Percentiles rank a stretch among this genome's conserved stretches.
These are phyloP conservation scores for Cephalopterus ornatus DNA, from an alignment of 2,113 vertebrate species.

Conservation along the genomic window DNA sequence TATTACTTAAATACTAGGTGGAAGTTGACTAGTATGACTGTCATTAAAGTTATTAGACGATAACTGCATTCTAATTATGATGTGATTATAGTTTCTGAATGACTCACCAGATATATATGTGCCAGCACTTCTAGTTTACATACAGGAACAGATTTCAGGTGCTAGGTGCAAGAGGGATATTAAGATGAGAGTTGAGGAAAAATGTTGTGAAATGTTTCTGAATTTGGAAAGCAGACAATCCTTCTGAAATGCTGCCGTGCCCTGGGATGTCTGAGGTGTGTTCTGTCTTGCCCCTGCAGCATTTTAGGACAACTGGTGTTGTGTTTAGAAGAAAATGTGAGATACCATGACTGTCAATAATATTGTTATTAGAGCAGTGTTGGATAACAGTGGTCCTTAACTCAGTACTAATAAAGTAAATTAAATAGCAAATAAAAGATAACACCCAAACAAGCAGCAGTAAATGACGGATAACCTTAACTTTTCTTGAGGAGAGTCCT, in stretches of 20 bases:
- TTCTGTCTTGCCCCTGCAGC: background rate
- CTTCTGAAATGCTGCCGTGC: background rate
- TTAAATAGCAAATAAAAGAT: background rate
- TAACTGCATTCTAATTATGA: constrained; percentile 15
- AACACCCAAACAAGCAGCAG: background rate
- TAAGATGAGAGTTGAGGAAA: background rate
- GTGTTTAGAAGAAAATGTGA: background rate
- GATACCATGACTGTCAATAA: background rate
- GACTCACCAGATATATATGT: background rate
- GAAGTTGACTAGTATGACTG: background rate
- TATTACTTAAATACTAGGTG: background rate
- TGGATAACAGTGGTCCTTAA: background rate
- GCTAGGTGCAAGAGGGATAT: background rate
- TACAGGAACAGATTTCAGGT: background rate
- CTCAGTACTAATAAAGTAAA: background rate
- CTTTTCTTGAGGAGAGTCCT: background rate
- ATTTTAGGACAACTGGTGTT: background rate
- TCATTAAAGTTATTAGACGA: constrained; percentile 13
- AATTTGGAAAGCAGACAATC: background rate
- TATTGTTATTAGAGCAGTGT: background rate
- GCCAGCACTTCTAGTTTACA: background rate
- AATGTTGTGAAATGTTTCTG: background rate
- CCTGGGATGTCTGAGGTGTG: background rate
- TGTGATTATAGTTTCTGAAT: constrained; percentile 16
- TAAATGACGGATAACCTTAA: background rate